Evolutionary conservation across 2,797 vertebrate genomes (phyloP).

Genomic region (Pipistrellus pipistrellus): DNA sequence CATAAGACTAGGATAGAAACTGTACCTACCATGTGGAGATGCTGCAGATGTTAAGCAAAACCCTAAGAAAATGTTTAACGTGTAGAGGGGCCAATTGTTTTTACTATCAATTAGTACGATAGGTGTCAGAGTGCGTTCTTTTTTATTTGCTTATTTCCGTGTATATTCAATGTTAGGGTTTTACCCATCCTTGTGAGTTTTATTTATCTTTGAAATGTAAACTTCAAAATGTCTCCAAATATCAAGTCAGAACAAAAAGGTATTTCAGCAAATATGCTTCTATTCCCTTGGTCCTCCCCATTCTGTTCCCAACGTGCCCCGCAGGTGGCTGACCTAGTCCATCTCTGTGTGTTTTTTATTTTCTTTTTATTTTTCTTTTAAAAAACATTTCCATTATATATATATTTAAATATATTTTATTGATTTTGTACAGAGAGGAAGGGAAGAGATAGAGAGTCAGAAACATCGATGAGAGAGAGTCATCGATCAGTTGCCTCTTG

Average conservation of each 20-base stretch:
- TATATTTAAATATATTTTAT: too few relatives aligned
- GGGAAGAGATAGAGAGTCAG: too few relatives aligned
- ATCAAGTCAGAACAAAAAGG: constrained; percentile 20
- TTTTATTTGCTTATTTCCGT: constrained; percentile 41
- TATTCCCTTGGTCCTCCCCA: neutral
- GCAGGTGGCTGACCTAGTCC: neutral
- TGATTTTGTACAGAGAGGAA: too few relatives aligned
- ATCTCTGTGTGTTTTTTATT: neutral
- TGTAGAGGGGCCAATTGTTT: neutral
- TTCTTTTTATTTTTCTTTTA: too few relatives aligned
- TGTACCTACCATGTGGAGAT: neutral
- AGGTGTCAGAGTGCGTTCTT: neutral
- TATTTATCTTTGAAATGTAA: constrained; percentile 46
- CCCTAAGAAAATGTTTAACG: neutral
- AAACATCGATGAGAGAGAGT: too few relatives aligned
- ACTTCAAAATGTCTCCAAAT: neutral
- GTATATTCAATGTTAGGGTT: neutral
- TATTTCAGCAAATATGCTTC: neutral
- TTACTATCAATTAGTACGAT: neutral
- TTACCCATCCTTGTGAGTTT: neutral
- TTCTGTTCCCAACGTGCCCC: neutral
- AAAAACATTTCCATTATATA: too few relatives aligned
- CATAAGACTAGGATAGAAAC: neutral
- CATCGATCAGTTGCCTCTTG: too few relatives aligned
- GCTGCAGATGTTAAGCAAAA: neutral